phyloP scores from a whole-genome alignment of 2,797 vertebrate species.

The Clangula hyemalis region DNA sequence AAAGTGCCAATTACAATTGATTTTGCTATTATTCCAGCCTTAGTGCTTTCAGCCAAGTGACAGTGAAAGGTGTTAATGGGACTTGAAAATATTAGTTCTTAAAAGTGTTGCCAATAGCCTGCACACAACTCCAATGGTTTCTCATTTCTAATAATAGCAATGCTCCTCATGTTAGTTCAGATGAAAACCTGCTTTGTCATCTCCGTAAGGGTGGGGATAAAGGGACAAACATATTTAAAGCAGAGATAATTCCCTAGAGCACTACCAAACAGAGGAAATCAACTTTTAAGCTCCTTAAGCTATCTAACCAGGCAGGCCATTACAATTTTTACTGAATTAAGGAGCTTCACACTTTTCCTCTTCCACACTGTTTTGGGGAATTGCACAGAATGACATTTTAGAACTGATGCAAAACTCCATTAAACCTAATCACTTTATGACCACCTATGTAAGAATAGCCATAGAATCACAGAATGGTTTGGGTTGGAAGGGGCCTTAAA shows the following conservation, averaged over 20 bases:
- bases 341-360: neutral
- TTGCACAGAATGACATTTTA: neutral
- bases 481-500: too few species aligned
- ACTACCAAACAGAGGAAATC: neutral
- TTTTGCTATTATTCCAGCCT: neutral
- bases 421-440: neutral
- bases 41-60: neutral
- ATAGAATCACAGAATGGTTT: too few species aligned
- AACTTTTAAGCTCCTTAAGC: neutral
- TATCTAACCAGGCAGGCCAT: neutral
- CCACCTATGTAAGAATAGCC: neutral
- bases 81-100: constrained; percentile 16
- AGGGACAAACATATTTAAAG: neutral
- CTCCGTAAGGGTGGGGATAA: constrained; percentile 13
- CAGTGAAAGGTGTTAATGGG: neutral
- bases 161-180: neutral
- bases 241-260: constrained; percentile 17
- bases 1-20: neutral
- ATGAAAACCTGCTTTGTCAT: constrained; percentile 64
- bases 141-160: neutral
- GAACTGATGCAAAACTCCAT: neutral
- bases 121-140: neutral
- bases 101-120: neutral
- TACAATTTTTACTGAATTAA: neutral
- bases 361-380: neutral